These are phyloP conservation scores for Cenopis cana DNA, from an alignment of 2,888 invertebrate species.

Conservation along the genomic window DNA sequence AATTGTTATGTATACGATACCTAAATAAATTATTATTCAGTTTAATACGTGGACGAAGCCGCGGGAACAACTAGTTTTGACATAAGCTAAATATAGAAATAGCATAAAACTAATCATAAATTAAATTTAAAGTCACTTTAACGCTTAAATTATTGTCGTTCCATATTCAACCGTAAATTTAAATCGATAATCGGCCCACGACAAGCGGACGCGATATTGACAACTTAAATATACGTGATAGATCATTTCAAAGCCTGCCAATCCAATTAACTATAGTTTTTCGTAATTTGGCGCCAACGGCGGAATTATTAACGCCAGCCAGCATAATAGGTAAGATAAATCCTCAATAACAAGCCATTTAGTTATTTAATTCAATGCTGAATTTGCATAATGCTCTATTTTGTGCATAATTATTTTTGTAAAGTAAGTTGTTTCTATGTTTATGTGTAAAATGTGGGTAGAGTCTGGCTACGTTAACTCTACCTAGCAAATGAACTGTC, in stretches of 20 bases:
- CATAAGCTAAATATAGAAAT: neutral
- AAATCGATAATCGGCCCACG: slow-evolving; percentile 3
- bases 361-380: neutral
- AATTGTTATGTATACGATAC: too few relatives aligned
- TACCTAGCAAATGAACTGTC: too few relatives aligned
- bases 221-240: slow-evolving; percentile 24
- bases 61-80: neutral
- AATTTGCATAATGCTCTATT: too few relatives aligned
- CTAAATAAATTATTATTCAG: too few relatives aligned
- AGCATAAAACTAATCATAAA: neutral
- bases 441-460: too few relatives aligned
- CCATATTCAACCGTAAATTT: slow-evolving; percentile 3
- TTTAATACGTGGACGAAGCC: neutral
- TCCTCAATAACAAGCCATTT: too few relatives aligned
- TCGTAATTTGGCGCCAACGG: slow-evolving; percentile 14
- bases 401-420: too few relatives aligned
- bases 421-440: too few relatives aligned
- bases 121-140: neutral
- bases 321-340: too few relatives aligned
- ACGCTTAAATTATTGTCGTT: slow-evolving; percentile 13
- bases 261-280: slow-evolving; percentile 13
- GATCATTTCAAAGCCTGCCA: slow-evolving; percentile 13
- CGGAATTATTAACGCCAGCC: slow-evolving; percentile 2
- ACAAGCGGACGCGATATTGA: neutral
- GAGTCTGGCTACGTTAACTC: too few relatives aligned